Evolutionary conservation across 2,113 vertebrate genomes (phyloP).

Genomic region (Brachionichthys hirsutus): DNA sequence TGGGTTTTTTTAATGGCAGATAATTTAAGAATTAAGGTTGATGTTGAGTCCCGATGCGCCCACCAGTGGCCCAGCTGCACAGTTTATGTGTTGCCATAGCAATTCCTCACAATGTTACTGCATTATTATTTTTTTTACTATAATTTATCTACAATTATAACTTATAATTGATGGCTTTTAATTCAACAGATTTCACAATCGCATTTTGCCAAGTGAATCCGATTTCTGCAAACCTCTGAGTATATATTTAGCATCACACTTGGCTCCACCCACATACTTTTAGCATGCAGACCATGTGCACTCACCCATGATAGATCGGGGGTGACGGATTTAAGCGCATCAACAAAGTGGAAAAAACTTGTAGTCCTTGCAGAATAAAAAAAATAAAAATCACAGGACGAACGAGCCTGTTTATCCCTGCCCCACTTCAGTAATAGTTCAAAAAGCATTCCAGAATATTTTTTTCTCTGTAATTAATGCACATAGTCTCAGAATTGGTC

Average conservation of each 20-base stretch:
- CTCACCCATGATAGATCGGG: neutral
- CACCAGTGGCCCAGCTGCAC: neutral
- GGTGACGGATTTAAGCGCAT: no score
- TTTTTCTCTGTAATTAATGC: no score
- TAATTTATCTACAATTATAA: conserved; percentile 7
- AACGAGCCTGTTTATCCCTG: no score
- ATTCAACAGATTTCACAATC: neutral
- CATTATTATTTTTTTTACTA: conserved; percentile 11
- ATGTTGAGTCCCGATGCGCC: conserved; percentile 28
- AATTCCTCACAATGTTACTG: conserved; percentile 12
- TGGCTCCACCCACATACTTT: conserved; percentile 2
- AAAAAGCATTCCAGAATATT: no score
- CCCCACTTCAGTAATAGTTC: no score
- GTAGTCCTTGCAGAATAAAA: no score
- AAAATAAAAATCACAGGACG: no score
- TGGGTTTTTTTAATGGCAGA: conserved; percentile 37
- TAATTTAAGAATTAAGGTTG: conserved; percentile 35
- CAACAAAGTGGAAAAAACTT: no score
- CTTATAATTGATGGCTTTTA: conserved; percentile 21
- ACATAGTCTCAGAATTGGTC: neutral
- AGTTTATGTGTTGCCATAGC: conserved; percentile 15
- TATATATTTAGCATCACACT: conserved; percentile 8
- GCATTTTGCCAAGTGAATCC: neutral
- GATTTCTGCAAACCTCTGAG: neutral
- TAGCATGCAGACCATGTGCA: conserved; percentile 4